Evolutionary conservation across 2,888 invertebrate species (phyloP), one percentile per base, ranked within the genome.

Genomic region (Himalopsyche kuldschensis): DNA sequence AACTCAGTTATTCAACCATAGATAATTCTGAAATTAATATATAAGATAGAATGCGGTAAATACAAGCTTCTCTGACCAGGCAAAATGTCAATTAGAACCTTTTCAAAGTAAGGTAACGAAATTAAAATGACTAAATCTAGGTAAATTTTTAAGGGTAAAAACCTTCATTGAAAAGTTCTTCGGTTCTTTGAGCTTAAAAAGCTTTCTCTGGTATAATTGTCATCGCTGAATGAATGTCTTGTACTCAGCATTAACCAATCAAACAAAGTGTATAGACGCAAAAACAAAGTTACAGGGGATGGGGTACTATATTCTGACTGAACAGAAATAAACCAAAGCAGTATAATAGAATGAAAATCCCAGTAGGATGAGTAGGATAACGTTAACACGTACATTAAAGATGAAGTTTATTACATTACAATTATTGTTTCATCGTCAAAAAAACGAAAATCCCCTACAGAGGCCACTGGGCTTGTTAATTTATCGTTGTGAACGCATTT

Each of bases 201-300:
- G n/a, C n/a, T n/a, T n/a, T n/a, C n/a, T n/a, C n/a, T n/a, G n/a
- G n/a, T n/a, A n/a, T n/a, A n/a, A n/a, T n/a, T n/a, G n/a, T n/a
- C n/a, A n/a, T n/a, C n/a, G n/a, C 20, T 20, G 55, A 20, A 55
- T 55, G 11, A 41, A 55, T 20, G 55, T 55, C 55, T 55, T 55
- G 55, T 10, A 55, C 20, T 55, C 20, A 55, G 55, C 55, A 20
- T 6, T 20, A 20, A 10, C 1, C 55, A 55, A 55, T 55, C 55
- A 82, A 82, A 78, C 46, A 35, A 55, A 48, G 69, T 82, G 79
- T 82, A 82, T 82, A 78, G 32, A 31, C 24, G 82, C 82, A 82
- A 82, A 79, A 82, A 82, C 79, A 82, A 82, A 79, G 82, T 82
- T 47, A 55, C 6, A 20, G 10, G 20, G 55, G 4, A 15, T 55